These are phyloP conservation scores for Zonitis immaculata DNA, from an alignment of 2,888 invertebrate species.

Conservation along the genomic window DNA sequence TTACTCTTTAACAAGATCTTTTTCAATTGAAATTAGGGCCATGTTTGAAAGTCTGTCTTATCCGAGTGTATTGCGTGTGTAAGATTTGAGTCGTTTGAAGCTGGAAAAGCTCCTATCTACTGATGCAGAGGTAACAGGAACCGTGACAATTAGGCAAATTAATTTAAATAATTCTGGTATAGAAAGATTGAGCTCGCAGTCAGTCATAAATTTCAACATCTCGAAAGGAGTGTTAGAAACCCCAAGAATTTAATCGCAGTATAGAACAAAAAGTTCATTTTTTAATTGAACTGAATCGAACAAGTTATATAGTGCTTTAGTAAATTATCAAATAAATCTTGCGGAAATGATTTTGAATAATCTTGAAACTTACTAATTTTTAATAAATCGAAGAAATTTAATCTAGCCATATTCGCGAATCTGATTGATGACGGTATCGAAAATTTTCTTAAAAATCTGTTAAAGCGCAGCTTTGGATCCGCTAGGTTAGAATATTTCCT, in stretches of 20 bases:
- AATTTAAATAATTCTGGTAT: constrained; percentile 9
- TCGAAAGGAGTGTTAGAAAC: background rate
- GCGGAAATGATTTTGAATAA: background rate
- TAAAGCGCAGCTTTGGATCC: no score
- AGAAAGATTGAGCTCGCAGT: background rate
- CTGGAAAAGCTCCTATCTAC: no score
- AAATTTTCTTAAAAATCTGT: no score
- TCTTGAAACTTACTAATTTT: background rate
- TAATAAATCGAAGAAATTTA: background rate
- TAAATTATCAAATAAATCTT: background rate
- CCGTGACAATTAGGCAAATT: constrained; percentile 4
- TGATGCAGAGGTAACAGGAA: constrained; percentile 10
- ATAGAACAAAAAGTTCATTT: background rate
- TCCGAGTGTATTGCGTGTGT: background rate
- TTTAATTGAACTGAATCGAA: background rate
- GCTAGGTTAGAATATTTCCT: no score
- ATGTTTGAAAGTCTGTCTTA: constrained; percentile 6
- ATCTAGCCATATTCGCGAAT: no score
- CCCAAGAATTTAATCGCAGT: background rate
- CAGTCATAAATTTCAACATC: constrained; percentile 5
- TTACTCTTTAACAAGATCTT: no score
- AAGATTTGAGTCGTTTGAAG: constrained; percentile 6
- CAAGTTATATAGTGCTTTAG: background rate
- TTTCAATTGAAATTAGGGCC: constrained; percentile 3
- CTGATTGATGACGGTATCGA: no score